phyloP scores from a whole-genome alignment of 2,113 vertebrate genomes.

The Lampris incognitus region DNA sequence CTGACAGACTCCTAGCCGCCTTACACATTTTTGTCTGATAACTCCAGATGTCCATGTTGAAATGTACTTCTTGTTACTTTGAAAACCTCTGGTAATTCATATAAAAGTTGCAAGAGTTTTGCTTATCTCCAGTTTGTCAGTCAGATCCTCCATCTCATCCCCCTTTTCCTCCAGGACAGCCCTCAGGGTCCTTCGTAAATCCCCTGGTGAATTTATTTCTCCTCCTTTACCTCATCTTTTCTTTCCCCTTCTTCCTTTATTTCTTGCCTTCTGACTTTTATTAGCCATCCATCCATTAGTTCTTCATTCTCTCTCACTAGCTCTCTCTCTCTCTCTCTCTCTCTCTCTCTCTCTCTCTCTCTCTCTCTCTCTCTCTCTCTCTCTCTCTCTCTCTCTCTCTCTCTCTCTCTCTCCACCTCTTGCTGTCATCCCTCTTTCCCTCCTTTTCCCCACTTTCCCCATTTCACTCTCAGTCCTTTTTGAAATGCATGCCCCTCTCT shows the following conservation, averaged over 20 bases:
- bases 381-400: not conserved
- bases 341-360: not conserved
- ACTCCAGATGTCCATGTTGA: not conserved
- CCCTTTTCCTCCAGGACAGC: slow-evolving; percentile 46
- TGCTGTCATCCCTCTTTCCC: slow-evolving; percentile 19
- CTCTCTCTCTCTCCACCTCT: slow-evolving; percentile 16
- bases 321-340: no score
- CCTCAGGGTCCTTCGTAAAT: slow-evolving; percentile 57
- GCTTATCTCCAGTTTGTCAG: slow-evolving; percentile 58
- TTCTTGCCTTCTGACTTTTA: not conserved
- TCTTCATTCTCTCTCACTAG: no score
- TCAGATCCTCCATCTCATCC: slow-evolving; percentile 60
- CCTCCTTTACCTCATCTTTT: not conserved
- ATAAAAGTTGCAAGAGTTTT: slow-evolving; percentile 51
- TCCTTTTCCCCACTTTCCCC: not conserved
- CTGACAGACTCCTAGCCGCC: no score
- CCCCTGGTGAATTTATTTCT: slow-evolving; percentile 46
- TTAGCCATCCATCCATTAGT: no score
- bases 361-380: not conserved
- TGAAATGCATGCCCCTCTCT: slow-evolving; percentile 27
- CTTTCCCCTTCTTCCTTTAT: slow-evolving; percentile 11
- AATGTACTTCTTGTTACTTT: slow-evolving; percentile 47
- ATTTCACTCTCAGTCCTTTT: not conserved
- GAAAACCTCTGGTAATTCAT: slow-evolving; percentile 39
- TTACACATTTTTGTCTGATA: not conserved